These are phyloP conservation scores for Enteromius unitaeniatus DNA, from an alignment of 2,797 vertebrate genomes.

Conservation along the genomic window DNA sequence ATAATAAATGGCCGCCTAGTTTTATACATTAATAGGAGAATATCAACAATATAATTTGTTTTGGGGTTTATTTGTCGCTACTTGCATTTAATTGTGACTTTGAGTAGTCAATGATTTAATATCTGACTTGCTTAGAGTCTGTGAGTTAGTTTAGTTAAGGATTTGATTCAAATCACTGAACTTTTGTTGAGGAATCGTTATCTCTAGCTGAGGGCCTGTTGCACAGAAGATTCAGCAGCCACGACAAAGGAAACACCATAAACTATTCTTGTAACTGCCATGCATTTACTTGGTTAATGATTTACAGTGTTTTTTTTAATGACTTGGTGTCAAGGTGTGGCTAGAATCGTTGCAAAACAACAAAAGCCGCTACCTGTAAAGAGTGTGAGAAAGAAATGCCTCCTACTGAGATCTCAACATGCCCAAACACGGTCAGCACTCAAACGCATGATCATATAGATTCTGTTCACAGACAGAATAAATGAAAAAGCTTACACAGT, in stretches of 20 bases:
- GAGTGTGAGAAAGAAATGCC: constrained; percentile 34
- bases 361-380: constrained; percentile 18
- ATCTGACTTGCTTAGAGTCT: no score
- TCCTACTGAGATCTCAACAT: constrained; percentile 55
- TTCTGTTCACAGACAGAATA: neutral
- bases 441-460: neutral
- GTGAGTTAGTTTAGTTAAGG: neutral
- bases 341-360: constrained; percentile 7
- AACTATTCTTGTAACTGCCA: constrained; percentile 7
- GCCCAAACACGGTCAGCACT: constrained; percentile 64
- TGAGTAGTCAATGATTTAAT: no score
- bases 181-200: no score
- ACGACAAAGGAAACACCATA: neutral
- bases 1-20: no score
- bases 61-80: no score
- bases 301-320: constrained; percentile 31
- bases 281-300: constrained; percentile 28
- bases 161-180: neutral
- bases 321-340: constrained; percentile 31
- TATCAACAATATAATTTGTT: no score
- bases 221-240: neutral
- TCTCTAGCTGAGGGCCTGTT: neutral
- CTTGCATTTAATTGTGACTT: no score
- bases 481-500: neutral
- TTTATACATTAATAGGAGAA: no score